A percentile compares a stretch with the other conserved stretches of the same genome.
These are phyloP conservation scores for Pseudomyrmex gracilis DNA, from an alignment of 1,140 invertebrate species.

Conservation along the genomic window DNA sequence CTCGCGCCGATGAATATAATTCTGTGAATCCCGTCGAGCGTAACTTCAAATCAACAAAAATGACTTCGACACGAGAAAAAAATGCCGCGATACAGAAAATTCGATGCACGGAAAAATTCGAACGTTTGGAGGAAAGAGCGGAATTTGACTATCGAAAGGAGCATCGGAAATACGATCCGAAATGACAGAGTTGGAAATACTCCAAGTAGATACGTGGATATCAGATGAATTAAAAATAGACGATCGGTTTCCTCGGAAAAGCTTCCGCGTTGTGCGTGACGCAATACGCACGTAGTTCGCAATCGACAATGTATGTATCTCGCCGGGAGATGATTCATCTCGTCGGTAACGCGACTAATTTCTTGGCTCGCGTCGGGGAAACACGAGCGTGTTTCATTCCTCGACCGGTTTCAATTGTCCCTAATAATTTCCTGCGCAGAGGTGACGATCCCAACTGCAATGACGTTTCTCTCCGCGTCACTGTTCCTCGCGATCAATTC, in stretches of 20 bases:
- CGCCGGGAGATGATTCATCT: constrained; percentile 19
- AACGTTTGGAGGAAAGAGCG: too few species aligned
- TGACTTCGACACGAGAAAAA: too few species aligned
- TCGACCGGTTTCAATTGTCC: not conserved
- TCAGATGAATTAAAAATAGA: not conserved
- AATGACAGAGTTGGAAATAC: constrained; percentile 6
- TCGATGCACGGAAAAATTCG: too few species aligned
- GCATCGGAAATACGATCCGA: not conserved
- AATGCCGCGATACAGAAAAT: too few species aligned
- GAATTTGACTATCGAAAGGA: too few species aligned
- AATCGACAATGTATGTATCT: too few species aligned
- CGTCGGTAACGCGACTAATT: not conserved
- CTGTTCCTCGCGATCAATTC: not conserved
- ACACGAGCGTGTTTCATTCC: not conserved
- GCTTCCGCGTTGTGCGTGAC: not conserved
- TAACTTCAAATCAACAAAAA: too few species aligned
- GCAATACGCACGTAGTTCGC: too few species aligned
- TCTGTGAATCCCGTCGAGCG: too few species aligned
- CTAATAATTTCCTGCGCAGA: constrained; percentile 11
- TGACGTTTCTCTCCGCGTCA: not conserved
- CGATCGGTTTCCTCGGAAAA: not conserved
- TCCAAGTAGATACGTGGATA: constrained; percentile 12
- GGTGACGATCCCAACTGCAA: not conserved
- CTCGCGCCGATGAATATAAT: too few species aligned
- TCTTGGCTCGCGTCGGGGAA: not conserved